Conservation (phyloP, 1,140 invertebrate genomes). For the Trichonephila inaurata region DNA sequence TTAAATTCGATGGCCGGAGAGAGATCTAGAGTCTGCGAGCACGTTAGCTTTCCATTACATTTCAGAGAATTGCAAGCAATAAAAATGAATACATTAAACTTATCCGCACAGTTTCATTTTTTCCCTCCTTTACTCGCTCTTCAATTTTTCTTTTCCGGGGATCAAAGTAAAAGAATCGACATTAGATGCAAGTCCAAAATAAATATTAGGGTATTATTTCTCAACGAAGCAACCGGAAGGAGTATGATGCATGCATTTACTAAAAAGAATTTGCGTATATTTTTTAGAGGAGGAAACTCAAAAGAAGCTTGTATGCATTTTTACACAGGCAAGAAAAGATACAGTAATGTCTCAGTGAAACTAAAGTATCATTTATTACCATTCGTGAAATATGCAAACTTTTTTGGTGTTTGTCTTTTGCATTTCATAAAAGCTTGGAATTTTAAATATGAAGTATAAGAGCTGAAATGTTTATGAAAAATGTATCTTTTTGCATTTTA, state of each 20-base stretch:
- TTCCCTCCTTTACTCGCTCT: not conserved
- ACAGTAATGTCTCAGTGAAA: not conserved
- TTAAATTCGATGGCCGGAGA: conserved; percentile 14
- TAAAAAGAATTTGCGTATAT: not conserved
- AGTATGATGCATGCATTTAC: not conserved
- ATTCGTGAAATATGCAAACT: not conserved
- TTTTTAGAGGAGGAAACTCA: not conserved
- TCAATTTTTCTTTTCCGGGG: not conserved
- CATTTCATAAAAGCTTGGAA: too few relatives aligned
- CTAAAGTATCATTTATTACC: not conserved
- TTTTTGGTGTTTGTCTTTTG: too few relatives aligned
- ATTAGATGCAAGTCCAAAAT: not conserved
- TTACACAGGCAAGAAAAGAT: not conserved
- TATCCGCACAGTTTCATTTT: conserved; percentile 12
- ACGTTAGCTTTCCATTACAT: conserved; percentile 65
- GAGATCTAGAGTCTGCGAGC: not conserved
- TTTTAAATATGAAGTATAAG: too few relatives aligned
- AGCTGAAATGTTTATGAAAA: too few relatives aligned
- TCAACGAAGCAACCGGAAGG: not conserved
- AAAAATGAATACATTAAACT: conserved; percentile 69
- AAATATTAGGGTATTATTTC: not conserved
- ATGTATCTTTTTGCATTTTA: too few relatives aligned
- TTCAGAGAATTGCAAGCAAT: conserved; percentile 48
- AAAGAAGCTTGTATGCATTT: not conserved
- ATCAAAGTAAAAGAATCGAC: conserved; percentile 30